These are phyloP conservation scores for Aquatica leii DNA, from an alignment of 2,888 invertebrate species.

Conservation along the genomic window DNA sequence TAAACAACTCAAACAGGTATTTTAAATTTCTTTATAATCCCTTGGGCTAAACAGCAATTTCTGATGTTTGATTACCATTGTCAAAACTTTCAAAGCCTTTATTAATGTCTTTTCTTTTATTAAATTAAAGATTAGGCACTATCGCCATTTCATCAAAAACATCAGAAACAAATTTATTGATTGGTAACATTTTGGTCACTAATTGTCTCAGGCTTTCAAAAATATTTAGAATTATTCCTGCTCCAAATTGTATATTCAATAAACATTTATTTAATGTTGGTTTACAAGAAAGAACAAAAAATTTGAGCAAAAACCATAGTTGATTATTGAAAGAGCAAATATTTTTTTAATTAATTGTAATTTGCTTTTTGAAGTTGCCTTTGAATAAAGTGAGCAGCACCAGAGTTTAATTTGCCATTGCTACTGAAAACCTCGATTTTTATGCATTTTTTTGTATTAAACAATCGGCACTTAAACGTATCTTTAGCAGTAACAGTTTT, in stretches of 20 bases:
- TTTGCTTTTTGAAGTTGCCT: not conserved
- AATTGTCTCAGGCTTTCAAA: constrained; percentile 4
- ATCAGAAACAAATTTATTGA: constrained; percentile 1
- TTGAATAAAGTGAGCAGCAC: not conserved
- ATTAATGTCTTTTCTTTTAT: constrained; percentile 22
- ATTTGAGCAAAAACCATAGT: too few relatives aligned
- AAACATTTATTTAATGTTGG: too few relatives aligned
- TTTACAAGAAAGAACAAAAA: too few relatives aligned
- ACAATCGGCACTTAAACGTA: not conserved
- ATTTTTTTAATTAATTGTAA: not conserved
- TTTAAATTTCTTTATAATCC: constrained; percentile 13
- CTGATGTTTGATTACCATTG: not conserved
- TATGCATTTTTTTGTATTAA: not conserved
- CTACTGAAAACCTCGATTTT: not conserved
- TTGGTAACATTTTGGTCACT: constrained; percentile 2
- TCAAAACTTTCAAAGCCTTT: constrained; percentile 30
- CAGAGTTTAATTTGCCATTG: not conserved
- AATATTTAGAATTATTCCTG: not conserved
- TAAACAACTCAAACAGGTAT: not conserved
- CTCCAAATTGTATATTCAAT: not conserved
- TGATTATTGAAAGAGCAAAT: constrained; percentile 5
- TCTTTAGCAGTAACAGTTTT: not conserved
- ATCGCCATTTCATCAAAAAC: constrained; percentile 12
- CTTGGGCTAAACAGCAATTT: constrained; percentile 28
- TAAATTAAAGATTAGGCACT: constrained; percentile 6